Conservation (phyloP, 1,140 invertebrate species). For the Trinorchestia longiramus region DNA sequence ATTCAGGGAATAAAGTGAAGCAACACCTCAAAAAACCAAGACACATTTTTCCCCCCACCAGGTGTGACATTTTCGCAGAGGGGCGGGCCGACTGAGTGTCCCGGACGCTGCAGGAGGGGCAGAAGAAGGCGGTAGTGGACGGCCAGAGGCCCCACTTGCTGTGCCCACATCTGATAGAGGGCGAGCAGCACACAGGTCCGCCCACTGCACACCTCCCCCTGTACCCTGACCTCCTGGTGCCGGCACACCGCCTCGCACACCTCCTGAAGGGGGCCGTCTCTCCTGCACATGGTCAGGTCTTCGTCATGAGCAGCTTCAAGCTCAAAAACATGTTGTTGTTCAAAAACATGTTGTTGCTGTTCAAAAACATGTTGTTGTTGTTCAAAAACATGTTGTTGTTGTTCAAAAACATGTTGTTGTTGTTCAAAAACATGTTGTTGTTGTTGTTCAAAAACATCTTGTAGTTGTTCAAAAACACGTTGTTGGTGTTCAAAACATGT, state of each 20-base stretch:
- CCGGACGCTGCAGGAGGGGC: background rate
- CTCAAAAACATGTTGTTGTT: too few relatives aligned
- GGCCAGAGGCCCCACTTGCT: background rate
- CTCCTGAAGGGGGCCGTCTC: background rate
- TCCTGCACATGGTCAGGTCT: background rate
- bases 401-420: too few relatives aligned
- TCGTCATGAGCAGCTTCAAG: too few relatives aligned
- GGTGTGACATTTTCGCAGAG: background rate
- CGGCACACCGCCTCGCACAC: background rate
- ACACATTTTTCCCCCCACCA: background rate
- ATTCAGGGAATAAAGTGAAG: background rate
- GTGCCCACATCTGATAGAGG: background rate
- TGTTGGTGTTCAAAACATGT: too few relatives aligned
- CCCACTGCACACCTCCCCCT: constrained; percentile 23
- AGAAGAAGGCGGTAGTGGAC: background rate
- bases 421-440: too few relatives aligned
- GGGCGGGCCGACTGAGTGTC: background rate
- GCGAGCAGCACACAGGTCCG: background rate
- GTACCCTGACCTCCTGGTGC: background rate
- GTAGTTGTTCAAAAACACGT: too few relatives aligned
- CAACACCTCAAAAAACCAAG: background rate
- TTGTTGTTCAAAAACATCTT: too few relatives aligned
- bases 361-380: too few relatives aligned
- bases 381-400: too few relatives aligned
- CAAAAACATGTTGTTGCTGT: too few relatives aligned